Base-by-base conservation (phyloP, 1,140 invertebrate genomes). In the Antheraea mylitta region DNA sequence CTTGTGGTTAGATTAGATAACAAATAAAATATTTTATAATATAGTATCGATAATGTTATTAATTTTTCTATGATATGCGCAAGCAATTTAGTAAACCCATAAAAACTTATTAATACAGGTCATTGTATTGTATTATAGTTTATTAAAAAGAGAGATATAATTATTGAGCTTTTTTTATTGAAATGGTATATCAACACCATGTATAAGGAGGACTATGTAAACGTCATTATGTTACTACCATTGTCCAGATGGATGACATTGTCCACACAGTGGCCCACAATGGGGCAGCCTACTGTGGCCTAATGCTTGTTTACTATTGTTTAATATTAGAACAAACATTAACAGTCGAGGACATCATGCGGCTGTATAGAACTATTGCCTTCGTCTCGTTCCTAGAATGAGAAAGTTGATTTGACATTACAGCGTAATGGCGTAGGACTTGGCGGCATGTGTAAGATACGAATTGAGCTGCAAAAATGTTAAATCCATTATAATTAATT, bases 251-350 rank as follows among this genome's bases (percentile, higher is more conserved):
- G 70, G 75, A 76, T 76, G 68, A 77, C 71, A 83, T 83, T 85
- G 83, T 85, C 83, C 81, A 66, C 76, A 82, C 82, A 83, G 81
- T 80, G 83, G 81, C 81, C 48, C 58, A 79, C 75, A 77, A 82
- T 85, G 72, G n/a, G n/a, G 73, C 58, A 61, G 19, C 64, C 64
- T 42, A 65, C 64, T 65, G 64, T 48, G 64, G 66, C 71, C 76
- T 85, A 83, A 85, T 85, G 80, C 73, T 65, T 80, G 78, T 82
- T 80, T 82, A 83, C 69, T 66, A 77, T 83, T 83, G 81, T 83
- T 77, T 76, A 66, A 64, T 63, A n/a, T 62, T 75, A 78, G 80
- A 83, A 82, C 78, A 83, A 80, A 73, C 59, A 38, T 58, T 66
- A 16, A 66, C 64, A 65, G 64, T 65, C n/a, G 64, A 48, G 42